Base-by-base conservation (phyloP, 2,888 invertebrate species). In the Tachina fera region DNA sequence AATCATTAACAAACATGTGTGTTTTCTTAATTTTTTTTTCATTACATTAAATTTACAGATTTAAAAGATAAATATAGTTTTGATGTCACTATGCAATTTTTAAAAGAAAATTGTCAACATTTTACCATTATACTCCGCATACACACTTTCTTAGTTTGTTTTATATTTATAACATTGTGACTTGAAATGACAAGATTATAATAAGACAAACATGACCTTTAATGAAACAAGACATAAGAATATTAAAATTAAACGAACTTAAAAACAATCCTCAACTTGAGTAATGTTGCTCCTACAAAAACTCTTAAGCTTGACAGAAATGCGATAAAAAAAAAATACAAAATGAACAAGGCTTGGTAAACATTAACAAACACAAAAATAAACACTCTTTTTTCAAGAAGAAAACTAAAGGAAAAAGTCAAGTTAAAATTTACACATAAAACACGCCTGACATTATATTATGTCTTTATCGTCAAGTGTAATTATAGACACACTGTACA, bases 101-200 rank as follows among this genome's bases (percentile, higher is more conserved):
- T 22, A 22, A 22, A 22, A 39, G 51, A 61, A 31, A 31, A 70
- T 47, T 75, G 41, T 70, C 76, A 56, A 47, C 75, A 43, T 61
- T 41, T 75, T 39, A 60, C 51, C 61, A 47, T 60, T 22, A 31
- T 10, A 47, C 39, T 67, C 9, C 3, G 10, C 49, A 9, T 56
- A 58, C 49, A n/a, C 43, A 1, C 67, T 16, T n/a, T 41, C 65
- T 58, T 60, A 39, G 5, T 11, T 72, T 16, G 45, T 31, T 14
- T 19, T 49, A 3, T 53, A 9, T 65, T 10, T 61, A 56, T 22
- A 56, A 14, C 65, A 67, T 82, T 86, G 80, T 83, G 83, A 83
- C 85, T 79, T 83, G 67, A 86, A 83, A 86, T 78, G 85, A 83
- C 82, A 86, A 71, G 86, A 86, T 83, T 86, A 68, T 82, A 83